Evolutionary conservation across 2,113 vertebrate species (phyloP), one percentile per base, ranked within the genome.

Genomic region (Nesoenas mayeri): DNA sequence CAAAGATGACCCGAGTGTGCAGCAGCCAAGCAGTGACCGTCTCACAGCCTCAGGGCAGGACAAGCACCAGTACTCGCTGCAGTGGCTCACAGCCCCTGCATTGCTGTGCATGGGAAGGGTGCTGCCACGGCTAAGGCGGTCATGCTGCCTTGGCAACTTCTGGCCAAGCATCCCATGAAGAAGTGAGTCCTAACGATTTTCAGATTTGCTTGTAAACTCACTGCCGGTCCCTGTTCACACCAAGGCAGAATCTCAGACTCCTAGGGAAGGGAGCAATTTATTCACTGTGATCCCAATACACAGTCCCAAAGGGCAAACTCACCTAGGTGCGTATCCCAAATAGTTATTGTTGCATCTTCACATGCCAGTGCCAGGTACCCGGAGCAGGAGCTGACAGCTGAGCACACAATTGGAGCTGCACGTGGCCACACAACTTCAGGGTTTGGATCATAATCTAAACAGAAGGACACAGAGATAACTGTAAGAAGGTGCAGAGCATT

Each of bases 341-440:
- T 90, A n/a, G 98, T 98, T 85, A 99, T 92, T 80, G 98, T 84
- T 15, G 97, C 97, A 48, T 98, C 98, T 64, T 96, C 96, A 16
- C 99, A 98, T 38, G 98, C 98, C 51, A 99, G 95, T 50, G 96
- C 97, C 31, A 99, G 88, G 95, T 98, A 98, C 65, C 92, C 97
- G 31, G 92, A 97, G 84, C 97, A 98, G 82, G 82, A 75, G 62
- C 98, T 98, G 58, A 98, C 92, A 62, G 97, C 95, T 0, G 99
- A 99, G 91, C 96, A 98, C 1, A 85, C 50, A 69, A 99, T 98
- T 73, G 98, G 98, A 31, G 98, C 96, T 11, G 98, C 98, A 36
- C 98, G 98, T 12, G 99, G 99, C 99, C 98, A 99, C 78, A 99
- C 95, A 5, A 97, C 67, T 89, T 98, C 98, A 17, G 98, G 98